A percentile compares a stretch with the other conserved stretches of the same genome.
Conservation (phyloP, 2,888 invertebrate species). For the Autographa gamma region DNA sequence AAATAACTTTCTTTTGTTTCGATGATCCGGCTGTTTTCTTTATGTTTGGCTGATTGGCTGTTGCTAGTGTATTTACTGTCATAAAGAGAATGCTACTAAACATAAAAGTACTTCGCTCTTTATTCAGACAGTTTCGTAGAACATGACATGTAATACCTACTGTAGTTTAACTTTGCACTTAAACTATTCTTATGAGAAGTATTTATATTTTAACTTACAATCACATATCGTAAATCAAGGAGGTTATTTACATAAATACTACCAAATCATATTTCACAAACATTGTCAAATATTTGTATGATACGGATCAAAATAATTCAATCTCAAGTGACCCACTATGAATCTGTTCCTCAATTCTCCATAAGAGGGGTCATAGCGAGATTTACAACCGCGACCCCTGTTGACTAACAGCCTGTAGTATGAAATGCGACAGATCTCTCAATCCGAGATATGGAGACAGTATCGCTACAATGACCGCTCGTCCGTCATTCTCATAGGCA, state of each 20-base stretch:
- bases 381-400: conserved; percentile 77
- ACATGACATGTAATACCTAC: too few relatives aligned
- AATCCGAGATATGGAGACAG: conserved; percentile 63
- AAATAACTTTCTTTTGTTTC: conserved; percentile 53
- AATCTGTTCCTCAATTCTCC: conserved; percentile 68
- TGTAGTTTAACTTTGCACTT: too few relatives aligned
- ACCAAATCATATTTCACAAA: neutral
- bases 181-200: too few relatives aligned
- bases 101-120: neutral
- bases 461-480: conserved; percentile 45
- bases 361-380: conserved; percentile 77
- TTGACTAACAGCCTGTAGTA: conserved; percentile 76
- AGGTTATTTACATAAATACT: neutral
- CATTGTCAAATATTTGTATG: neutral
- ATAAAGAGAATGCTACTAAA: neutral
- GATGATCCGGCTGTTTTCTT: conserved; percentile 53
- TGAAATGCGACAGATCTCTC: conserved; percentile 72
- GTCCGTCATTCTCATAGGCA: neutral
- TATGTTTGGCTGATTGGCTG: neutral
- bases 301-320: neutral
- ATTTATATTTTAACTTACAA: too few relatives aligned
- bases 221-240: too few relatives aligned
- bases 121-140: neutral
- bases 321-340: conserved; percentile 69
- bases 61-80: neutral